Evolutionary conservation across 2,113 vertebrate species (phyloP), one percentile per base, ranked within the genome.

Genomic region (Perognathus longimembris): DNA sequence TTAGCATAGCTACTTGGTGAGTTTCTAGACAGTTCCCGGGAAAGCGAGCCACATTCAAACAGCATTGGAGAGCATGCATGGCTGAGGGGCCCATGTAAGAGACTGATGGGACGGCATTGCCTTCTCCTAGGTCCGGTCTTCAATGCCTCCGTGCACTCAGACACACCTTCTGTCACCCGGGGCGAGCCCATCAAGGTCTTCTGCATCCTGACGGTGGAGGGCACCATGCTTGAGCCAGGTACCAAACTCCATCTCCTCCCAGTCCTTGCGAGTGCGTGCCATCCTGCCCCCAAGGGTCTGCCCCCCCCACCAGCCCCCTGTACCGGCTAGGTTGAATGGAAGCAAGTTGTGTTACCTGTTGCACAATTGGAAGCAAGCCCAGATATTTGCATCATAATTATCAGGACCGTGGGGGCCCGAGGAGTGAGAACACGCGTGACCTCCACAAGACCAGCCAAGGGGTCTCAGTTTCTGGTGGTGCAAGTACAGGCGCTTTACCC

Each of bases 181-280:
- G 99, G 98, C 63, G 99, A 99, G 69, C 98, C 99, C 1, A 98
- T 98, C 96, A 99, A 98, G 78, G 91, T 99, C 96, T 97, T 98
- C 93, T 99, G 99, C 61, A 98, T 97, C 24, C 5, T 99, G 90
- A 97, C 98, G 22, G 97, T 79, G 0, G 98, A 98, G 63, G 99
- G 98, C 92, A 97, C 98, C 32, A 96, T 97, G 0, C 97, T 98
- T 9, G 98, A 98, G 38, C 98, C 98, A 96, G 98, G 99, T 98
- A 95, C n/a, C 81, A 63, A 1, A 22, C 89, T 89, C 63, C 18
- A 2, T 85, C 76, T 30, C 6, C 24, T 6, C 3, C n/a, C 24
- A 45, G 45, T 45, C 12, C 45, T 45, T 12, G 45, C 9, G 45
- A 45, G 45, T 12, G 45, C 12, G 45, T 45, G 45, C 45, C 12